These are phyloP conservation scores for Neofelis nebulosa DNA, from an alignment of 2,113 vertebrate species.

Conservation along the genomic window DNA sequence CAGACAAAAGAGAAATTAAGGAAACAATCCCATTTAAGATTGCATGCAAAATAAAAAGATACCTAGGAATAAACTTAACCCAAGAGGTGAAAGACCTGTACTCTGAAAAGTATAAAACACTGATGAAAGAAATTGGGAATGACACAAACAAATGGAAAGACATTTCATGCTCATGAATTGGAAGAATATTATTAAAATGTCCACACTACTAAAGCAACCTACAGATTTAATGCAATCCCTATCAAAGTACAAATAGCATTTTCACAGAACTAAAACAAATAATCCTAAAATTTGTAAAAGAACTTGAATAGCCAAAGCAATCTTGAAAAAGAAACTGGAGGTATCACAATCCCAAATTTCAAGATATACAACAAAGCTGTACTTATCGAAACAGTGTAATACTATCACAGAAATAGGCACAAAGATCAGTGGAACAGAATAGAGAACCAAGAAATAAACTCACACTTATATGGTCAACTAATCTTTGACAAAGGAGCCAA, in stretches of 20 bases:
- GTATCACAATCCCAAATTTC: background rate
- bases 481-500: background rate
- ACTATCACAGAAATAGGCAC: background rate
- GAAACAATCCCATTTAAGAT: background rate
- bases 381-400: background rate
- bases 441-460: background rate
- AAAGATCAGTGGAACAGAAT: background rate
- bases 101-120: background rate
- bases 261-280: background rate
- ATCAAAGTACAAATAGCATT: background rate
- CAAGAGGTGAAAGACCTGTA: background rate
- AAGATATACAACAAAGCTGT: background rate
- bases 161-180: background rate
- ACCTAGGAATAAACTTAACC: background rate
- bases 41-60: background rate
- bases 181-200: background rate
- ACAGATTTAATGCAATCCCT: background rate
- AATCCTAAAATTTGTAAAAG: background rate
- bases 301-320: background rate
- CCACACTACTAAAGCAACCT: background rate
- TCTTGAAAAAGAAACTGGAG: background rate
- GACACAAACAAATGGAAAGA: background rate
- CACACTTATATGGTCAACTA: background rate
- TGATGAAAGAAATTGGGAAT: background rate
- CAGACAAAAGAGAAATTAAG: background rate